Conservation (phyloP, 2,113 vertebrate genomes). For the Elephas maximus region DNA sequence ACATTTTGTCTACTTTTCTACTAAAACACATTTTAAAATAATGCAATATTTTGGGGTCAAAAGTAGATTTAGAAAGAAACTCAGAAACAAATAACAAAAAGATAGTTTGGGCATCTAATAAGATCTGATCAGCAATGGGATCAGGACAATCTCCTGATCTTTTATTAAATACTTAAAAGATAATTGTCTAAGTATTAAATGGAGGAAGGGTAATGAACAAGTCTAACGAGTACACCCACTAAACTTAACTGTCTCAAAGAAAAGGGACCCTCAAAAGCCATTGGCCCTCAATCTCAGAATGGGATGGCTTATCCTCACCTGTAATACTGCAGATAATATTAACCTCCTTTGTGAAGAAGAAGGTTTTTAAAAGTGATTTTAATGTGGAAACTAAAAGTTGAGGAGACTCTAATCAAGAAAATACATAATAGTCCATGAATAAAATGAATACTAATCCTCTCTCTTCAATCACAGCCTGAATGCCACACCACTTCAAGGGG, state of each 20-base stretch:
- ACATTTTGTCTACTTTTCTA: conserved; percentile 3
- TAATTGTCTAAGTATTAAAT: background rate
- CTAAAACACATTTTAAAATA: background rate
- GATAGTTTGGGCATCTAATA: background rate
- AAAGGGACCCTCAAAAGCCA: background rate
- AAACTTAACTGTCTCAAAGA: background rate
- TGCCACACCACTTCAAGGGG: background rate
- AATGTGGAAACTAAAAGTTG: background rate
- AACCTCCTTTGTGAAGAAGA: background rate
- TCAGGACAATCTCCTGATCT: background rate
- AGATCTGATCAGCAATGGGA: background rate
- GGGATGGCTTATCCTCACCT: background rate
- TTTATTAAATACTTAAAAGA: background rate
- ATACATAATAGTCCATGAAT: background rate
- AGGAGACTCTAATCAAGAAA: background rate
- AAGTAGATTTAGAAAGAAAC: conserved; percentile 9
- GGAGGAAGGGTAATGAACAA: background rate
- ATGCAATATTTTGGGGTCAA: background rate
- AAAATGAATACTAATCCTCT: background rate
- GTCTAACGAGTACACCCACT: background rate
- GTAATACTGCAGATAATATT: background rate
- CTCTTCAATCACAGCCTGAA: background rate
- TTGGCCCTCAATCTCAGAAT: background rate
- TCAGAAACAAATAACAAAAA: conserved; percentile 44
- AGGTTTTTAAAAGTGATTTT: background rate